A percentile compares a stretch with the other conserved stretches of the same genome.
Evolutionary conservation across 2,888 invertebrate species (phyloP).

Genomic region (Drosophila ezoana): DNA sequence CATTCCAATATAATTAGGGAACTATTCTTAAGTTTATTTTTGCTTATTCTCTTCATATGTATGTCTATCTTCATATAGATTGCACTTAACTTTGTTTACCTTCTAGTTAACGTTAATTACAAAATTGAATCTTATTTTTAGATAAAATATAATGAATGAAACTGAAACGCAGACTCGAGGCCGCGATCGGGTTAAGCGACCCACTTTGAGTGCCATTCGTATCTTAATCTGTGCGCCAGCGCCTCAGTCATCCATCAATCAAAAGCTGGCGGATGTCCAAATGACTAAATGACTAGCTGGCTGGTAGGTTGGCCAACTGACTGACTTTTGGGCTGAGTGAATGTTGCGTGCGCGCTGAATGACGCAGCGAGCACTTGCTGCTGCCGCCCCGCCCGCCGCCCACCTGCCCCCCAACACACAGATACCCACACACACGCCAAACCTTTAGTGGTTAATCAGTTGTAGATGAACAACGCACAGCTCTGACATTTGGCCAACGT

Average conservation of each 20-base stretch:
- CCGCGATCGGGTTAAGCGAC: conserved; percentile 48
- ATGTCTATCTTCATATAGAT: not conserved
- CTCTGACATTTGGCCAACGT: conserved; percentile 71
- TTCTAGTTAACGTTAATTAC: too few relatives aligned
- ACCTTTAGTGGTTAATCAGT: conserved; percentile 65
- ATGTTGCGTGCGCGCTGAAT: conserved; percentile 61
- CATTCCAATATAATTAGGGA: too few relatives aligned
- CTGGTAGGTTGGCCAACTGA: conserved; percentile 18
- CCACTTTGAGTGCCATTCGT: conserved; percentile 62
- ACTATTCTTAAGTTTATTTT: too few relatives aligned
- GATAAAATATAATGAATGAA: conserved; percentile 7
- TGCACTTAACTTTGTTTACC: too few relatives aligned
- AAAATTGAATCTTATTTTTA: too few relatives aligned
- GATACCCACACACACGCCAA: conserved; percentile 10
- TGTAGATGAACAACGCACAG: conserved; percentile 50
- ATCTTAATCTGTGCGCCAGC: conserved; percentile 62
- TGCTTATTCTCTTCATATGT: not conserved
- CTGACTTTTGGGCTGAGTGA: conserved; percentile 37
- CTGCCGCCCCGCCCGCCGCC: conserved; percentile 13
- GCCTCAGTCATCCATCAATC: conserved; percentile 71
- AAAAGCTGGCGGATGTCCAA: conserved; percentile 72
- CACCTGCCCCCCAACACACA: conserved; percentile 9
- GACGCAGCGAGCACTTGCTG: conserved; percentile 69
- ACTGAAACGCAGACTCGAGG: conserved; percentile 5
- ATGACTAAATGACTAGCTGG: conserved; percentile 47